phyloP scores from a whole-genome alignment of 2,797 vertebrate species.

The Anniella stebbinsi region DNA sequence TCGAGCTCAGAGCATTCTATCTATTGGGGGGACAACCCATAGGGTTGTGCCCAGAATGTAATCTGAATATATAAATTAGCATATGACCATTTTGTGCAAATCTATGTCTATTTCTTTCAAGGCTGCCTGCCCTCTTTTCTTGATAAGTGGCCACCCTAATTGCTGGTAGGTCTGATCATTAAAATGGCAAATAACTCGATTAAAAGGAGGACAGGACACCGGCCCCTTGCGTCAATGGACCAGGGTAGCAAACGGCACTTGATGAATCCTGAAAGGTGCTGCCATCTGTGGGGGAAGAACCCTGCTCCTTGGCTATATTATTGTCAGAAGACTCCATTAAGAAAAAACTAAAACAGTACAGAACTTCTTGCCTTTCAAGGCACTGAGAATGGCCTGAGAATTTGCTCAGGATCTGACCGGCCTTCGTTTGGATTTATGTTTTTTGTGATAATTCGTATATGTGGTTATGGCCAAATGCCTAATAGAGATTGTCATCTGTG shows the following conservation, averaged over 20 bases:
- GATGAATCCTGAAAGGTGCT: conserved; percentile 32
- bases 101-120: too few relatives aligned
- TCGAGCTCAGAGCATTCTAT: too few relatives aligned
- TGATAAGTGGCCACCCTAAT: too few relatives aligned
- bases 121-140: too few relatives aligned
- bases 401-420: background rate
- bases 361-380: background rate
- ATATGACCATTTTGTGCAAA: too few relatives aligned
- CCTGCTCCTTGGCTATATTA: background rate
- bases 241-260: conserved; percentile 56
- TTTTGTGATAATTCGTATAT: background rate
- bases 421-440: background rate
- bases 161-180: conserved; percentile 15
- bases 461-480: background rate
- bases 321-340: too few relatives aligned
- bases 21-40: too few relatives aligned
- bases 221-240: conserved; percentile 31
- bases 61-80: too few relatives aligned
- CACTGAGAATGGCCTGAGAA: background rate
- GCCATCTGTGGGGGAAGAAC: background rate
- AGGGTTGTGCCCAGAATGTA: too few relatives aligned
- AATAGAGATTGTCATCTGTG: background rate
- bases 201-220: conserved; percentile 43
- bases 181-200: conserved; percentile 55
- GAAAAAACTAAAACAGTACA: background rate